Evolutionary conservation across 2,113 vertebrate genomes (phyloP), one percentile per base, ranked within the genome.

Genomic region (Thalassarche chlororhynchos): DNA sequence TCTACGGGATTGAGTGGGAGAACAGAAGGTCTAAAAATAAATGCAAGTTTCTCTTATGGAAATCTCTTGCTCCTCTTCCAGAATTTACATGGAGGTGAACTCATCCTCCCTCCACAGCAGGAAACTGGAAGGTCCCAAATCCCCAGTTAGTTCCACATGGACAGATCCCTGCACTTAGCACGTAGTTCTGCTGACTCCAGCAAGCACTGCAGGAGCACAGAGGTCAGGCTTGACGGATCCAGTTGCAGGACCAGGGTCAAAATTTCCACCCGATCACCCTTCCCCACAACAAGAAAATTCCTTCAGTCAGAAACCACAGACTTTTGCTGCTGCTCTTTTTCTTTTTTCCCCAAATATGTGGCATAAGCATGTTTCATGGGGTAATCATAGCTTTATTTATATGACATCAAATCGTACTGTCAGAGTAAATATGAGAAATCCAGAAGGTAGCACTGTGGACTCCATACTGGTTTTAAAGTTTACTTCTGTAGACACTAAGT

Each of bases 11-110:
- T 90, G 28, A 95, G 70, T 34, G 49, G 65, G 47, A 91, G 79
- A 93, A 72, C 25, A 93, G 70, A n/a, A 66, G 23, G 38, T 57
- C 70, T 94, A 93, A 96, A 93, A 96, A 94, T 90, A 94, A 85
- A 71, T 69, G 12, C 36, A 60, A 14, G 17, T 40, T 89, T 90
- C 34, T 91, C 6, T 9, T 46, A 31, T 12, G 17, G 71, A 93
- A 88, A 42, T 65, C 47, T 87, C 70, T 85, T 85, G 58, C 46
- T 80, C 10, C 42, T 83, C 65, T 88, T 88, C 75, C 58, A 86
- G 65, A 88, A 52, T 72, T 85, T 58, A 62, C 14, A 32, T 5
- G 2, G 49, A 87, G 26, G 34, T 87, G 65, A 93, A 85, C n/a
- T 74, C 46, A 32, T 80, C 66, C 21, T 90, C 40, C 49, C 44